These are phyloP conservation scores for Mustela lutreola DNA, from an alignment of 2,113 vertebrate species.

Conservation along the genomic window DNA sequence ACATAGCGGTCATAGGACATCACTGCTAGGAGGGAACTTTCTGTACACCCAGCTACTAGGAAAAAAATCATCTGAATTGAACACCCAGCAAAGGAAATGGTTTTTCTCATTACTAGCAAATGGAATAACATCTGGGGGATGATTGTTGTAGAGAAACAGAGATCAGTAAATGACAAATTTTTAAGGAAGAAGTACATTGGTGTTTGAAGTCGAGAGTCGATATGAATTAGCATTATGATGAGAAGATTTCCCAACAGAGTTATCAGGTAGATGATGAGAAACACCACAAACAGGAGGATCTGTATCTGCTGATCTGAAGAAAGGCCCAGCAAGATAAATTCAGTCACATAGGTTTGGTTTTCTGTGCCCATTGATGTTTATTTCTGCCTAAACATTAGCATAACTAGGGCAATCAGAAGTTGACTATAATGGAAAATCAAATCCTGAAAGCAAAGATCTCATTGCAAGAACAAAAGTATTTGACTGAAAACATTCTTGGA, in stretches of 20 bases:
- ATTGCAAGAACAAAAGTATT: neutral
- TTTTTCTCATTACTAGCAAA: constrained; percentile 69
- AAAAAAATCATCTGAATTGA: constrained; percentile 76
- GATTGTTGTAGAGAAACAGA: constrained; percentile 77
- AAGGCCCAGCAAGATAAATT: constrained; percentile 77
- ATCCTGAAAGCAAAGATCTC: neutral
- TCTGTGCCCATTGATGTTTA: constrained; percentile 46
- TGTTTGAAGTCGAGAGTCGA: constrained; percentile 60
- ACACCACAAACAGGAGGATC: constrained; percentile 66
- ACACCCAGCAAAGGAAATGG: constrained; percentile 77
- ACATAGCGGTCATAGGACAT: constrained; percentile 80
- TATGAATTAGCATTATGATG: constrained; percentile 66
- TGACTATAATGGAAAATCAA: neutral
- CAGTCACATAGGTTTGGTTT: constrained; percentile 70
- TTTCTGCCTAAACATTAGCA: neutral
- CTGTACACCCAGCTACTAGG: constrained; percentile 57
- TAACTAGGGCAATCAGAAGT: neutral
- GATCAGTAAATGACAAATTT: constrained; percentile 70
- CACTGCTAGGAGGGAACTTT: constrained; percentile 75
- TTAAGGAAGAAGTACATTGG: constrained; percentile 84
- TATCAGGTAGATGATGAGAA: constrained; percentile 72
- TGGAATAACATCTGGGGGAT: constrained; percentile 76
- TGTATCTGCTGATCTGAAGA: constrained; percentile 54
- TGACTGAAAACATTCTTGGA: neutral
- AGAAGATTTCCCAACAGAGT: constrained; percentile 75